These are phyloP conservation scores for Aplysina aerophoba DNA, from an alignment of 37 sponge, comb jelly and placozoan species.

Conservation along the genomic window DNA sequence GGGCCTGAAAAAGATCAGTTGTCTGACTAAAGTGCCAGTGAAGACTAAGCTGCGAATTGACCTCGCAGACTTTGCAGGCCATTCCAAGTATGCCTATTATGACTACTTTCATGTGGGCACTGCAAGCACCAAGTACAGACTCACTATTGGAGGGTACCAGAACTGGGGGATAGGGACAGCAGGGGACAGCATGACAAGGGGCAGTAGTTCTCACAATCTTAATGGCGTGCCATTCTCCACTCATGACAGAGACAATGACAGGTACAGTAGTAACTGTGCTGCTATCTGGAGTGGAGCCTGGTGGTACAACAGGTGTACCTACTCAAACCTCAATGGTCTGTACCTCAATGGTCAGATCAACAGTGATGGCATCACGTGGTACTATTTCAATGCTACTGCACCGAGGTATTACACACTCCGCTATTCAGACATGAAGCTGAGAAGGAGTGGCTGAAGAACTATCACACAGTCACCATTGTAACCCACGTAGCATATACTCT, in stretches of 20 bases:
- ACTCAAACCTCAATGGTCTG: slow-evolving; percentile 25
- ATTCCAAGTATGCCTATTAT: slow-evolving; percentile 11
- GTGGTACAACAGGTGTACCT: slow-evolving; percentile 9
- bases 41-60: neutral
- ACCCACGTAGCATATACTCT: too few relatives aligned
- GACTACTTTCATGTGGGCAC: slow-evolving; percentile 19
- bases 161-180: too few relatives aligned
- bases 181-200: neutral
- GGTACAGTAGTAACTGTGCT: neutral
- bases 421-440: too few relatives aligned
- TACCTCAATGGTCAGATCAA: neutral
- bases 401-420: too few relatives aligned
- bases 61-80: slow-evolving; percentile 15
- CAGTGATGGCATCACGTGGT: too few relatives aligned
- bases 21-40: slow-evolving; percentile 36
- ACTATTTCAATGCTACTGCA: too few relatives aligned
- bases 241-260: slow-evolving; percentile 27
- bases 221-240: too few relatives aligned
- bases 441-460: too few relatives aligned
- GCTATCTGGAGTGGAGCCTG: slow-evolving; percentile 12
- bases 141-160: slow-evolving; percentile 14
- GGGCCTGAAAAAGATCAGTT: slow-evolving; percentile 13
- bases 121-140: slow-evolving; percentile 21
- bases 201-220: too few relatives aligned
- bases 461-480: too few relatives aligned